Evolutionary conservation across 2,888 invertebrate genomes (phyloP).

Genomic region (Aphidius colemani): DNA sequence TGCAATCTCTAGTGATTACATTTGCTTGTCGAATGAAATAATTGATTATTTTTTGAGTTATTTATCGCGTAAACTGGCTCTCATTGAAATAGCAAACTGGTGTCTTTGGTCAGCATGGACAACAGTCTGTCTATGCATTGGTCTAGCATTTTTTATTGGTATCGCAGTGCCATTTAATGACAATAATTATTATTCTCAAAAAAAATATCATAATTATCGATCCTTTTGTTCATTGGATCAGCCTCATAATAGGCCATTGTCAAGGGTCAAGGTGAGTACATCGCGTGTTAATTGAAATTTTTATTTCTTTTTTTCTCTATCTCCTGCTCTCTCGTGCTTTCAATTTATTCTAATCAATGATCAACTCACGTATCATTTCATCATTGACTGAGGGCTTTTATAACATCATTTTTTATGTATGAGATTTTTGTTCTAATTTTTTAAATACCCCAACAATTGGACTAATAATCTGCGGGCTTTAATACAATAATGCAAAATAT

Average conservation of each 20-base stretch:
- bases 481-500: too few relatives aligned
- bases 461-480: too few relatives aligned
- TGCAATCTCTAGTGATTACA: slow-evolving; percentile 14
- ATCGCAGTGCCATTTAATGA: slow-evolving; percentile 45
- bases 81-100: slow-evolving; percentile 49
- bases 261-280: slow-evolving; percentile 45
- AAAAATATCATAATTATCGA: slow-evolving; percentile 27
- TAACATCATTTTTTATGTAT: too few relatives aligned
- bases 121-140: slow-evolving; percentile 42
- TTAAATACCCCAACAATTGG: too few relatives aligned
- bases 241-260: slow-evolving; percentile 35
- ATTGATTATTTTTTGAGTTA: neutral
- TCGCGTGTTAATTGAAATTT: neutral
- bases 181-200: slow-evolving; percentile 34
- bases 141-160: slow-evolving; percentile 51
- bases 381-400: too few relatives aligned
- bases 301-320: slow-evolving; percentile 14
- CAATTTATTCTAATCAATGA: too few relatives aligned
- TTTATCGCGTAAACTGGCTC: slow-evolving; percentile 49
- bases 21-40: neutral
- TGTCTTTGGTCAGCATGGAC: slow-evolving; percentile 52
- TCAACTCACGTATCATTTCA: too few relatives aligned
- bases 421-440: too few relatives aligned
- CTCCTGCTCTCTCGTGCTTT: slow-evolving; percentile 1
- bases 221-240: slow-evolving; percentile 15